Evolutionary conservation across 2,113 vertebrate genomes (phyloP).

Genomic region (Cynopterus brachyotis): DNA sequence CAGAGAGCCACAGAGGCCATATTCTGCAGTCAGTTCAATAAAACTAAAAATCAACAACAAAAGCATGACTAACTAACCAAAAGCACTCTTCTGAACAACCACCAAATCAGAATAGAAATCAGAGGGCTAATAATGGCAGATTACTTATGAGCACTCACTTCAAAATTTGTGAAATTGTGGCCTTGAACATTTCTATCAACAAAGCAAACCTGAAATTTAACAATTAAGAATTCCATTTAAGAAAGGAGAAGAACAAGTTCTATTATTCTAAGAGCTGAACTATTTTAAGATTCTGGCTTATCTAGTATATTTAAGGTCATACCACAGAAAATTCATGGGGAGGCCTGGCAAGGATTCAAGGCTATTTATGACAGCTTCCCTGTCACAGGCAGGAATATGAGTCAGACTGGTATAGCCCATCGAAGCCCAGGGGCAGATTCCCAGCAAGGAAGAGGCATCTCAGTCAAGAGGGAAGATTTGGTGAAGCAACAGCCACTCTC

Average conservation of each 20-base stretch:
- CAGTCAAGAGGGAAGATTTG: background rate
- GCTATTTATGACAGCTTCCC: background rate
- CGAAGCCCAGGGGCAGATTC: background rate
- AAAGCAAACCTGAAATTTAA: background rate
- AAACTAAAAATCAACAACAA: background rate
- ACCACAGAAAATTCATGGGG: background rate
- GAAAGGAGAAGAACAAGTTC: background rate
- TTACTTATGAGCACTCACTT: constrained; percentile 16
- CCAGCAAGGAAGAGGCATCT: background rate
- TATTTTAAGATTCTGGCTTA: constrained; percentile 13
- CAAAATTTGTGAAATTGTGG: background rate
- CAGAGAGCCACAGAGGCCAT: background rate
- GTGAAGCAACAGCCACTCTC: background rate
- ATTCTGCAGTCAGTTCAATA: background rate
- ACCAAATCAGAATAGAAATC: background rate
- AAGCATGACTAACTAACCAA: background rate
- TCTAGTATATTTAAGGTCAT: constrained; percentile 43
- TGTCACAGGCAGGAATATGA: background rate
- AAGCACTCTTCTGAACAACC: background rate
- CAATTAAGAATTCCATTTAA: background rate
- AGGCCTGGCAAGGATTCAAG: background rate
- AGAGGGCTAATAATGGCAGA: background rate
- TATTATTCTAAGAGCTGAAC: constrained; percentile 8
- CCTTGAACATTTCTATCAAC: background rate
- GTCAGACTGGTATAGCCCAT: background rate